Conservation (phyloP, 2,113 vertebrate genomes). For the Varanus salvator region DNA sequence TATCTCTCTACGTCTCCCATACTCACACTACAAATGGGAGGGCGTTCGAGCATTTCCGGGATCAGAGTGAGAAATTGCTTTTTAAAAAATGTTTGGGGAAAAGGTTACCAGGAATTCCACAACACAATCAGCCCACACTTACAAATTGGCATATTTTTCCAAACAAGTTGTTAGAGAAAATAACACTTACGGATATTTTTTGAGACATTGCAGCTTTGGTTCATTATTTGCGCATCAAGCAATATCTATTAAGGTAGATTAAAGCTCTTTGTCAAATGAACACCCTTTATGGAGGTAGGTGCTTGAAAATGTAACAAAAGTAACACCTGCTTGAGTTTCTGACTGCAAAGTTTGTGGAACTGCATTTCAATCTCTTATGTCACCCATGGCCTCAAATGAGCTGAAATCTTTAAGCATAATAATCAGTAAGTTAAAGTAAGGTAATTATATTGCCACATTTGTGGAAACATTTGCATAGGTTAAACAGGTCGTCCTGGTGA, state of each 20-base stretch:
- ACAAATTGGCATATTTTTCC: not conserved
- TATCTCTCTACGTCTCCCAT: not conserved
- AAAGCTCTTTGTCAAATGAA: not conserved
- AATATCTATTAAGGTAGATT: not conserved
- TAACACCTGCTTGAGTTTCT: not conserved
- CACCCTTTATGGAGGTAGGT: not conserved
- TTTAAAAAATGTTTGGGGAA: not conserved
- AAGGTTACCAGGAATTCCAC: not conserved
- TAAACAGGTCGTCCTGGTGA: constrained; percentile 26
- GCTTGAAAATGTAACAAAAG: not conserved
- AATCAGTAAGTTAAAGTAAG: constrained; percentile 21
- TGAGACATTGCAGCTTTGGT: not conserved
- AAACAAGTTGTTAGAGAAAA: not conserved
- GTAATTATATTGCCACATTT: rapidly evolving
- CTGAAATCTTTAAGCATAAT: constrained; percentile 18
- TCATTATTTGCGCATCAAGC: not conserved
- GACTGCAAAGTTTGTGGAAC: not conserved
- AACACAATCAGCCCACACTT: too few relatives aligned
- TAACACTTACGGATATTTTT: not conserved
- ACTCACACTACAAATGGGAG: not conserved
- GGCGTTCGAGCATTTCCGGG: not conserved
- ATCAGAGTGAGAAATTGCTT: not conserved
- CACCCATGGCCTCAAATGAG: constrained; percentile 24
- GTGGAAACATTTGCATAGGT: constrained; percentile 28
- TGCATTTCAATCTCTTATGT: not conserved